Conservation (phyloP, 1,140 invertebrate genomes). For the Coptotermes formosanus region DNA sequence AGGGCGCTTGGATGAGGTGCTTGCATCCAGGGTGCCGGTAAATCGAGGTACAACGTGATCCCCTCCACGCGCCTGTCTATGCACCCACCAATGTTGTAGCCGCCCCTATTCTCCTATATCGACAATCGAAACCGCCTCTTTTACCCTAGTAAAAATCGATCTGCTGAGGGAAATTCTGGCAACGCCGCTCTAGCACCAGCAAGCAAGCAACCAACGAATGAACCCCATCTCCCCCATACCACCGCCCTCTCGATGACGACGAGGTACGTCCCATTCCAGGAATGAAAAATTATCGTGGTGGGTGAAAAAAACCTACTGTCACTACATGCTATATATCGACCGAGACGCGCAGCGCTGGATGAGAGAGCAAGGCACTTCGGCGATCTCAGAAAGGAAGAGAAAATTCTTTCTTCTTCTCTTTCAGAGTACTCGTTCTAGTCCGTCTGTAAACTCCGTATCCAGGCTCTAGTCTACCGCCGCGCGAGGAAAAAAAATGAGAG, state of each 20-base stretch:
- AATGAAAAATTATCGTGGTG: conserved; percentile 32
- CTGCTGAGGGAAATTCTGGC: conserved; percentile 20
- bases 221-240: not conserved
- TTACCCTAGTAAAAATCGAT: conserved; percentile 29
- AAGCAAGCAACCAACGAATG: conserved; percentile 11
- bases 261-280: conserved; percentile 33
- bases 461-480: not conserved
- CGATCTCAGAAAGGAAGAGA: not conserved
- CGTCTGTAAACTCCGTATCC: not conserved
- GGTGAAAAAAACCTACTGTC: conserved; percentile 28
- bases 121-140: conserved; percentile 15
- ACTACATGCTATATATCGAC: conserved; percentile 28
- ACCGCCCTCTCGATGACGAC: not conserved
- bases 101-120: conserved; percentile 3
- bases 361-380: not conserved
- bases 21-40: not conserved
- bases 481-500: not conserved
- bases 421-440: not conserved
- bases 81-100: conserved; percentile 23
- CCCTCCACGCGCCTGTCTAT: not conserved
- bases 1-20: not conserved
- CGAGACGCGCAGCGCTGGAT: not conserved
- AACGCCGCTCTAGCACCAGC: conserved; percentile 22
- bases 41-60: not conserved
- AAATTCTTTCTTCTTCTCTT: not conserved